Evolutionary conservation across 2,113 vertebrate species (phyloP).

Genomic region (Vireo altiloquus): DNA sequence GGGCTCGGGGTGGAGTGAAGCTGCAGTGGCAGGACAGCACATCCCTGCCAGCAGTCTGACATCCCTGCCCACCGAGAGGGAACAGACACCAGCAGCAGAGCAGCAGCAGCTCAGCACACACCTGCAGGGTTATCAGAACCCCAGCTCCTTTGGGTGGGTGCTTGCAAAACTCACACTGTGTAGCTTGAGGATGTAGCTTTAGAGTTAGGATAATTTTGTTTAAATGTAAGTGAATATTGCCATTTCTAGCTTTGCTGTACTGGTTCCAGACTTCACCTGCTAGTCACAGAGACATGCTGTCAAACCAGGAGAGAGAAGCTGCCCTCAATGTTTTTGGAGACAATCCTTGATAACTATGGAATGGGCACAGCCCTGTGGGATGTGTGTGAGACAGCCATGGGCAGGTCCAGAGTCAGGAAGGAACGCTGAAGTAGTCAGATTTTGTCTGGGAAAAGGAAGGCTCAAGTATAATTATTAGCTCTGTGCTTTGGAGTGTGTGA

Average conservation of each 20-base stretch:
- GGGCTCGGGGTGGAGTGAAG: neutral
- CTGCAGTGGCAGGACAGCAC: neutral
- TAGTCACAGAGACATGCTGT: neutral
- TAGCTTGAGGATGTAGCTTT: neutral
- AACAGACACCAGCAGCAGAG: neutral
- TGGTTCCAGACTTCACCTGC: neutral
- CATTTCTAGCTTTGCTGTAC: neutral
- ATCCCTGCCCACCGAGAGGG: neutral
- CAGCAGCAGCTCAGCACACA: neutral
- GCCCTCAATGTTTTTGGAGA: neutral
- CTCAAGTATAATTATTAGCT: neutral
- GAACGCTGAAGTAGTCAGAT: neutral
- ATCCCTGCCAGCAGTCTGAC: neutral
- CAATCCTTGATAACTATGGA: neutral
- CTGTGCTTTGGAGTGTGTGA: neutral
- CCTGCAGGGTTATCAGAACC: neutral
- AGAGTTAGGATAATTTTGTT: neutral
- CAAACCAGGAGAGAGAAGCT: neutral
- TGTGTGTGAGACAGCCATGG: neutral
- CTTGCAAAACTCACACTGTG: neutral
- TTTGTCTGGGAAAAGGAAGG: neutral
- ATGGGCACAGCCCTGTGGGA: neutral
- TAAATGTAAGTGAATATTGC: neutral
- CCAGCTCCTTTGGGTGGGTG: rapidly evolving
- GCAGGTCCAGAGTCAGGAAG: neutral